These are phyloP conservation scores for Bathynomus jamesi DNA, from an alignment of 1,140 invertebrate genomes.

Conservation along the genomic window DNA sequence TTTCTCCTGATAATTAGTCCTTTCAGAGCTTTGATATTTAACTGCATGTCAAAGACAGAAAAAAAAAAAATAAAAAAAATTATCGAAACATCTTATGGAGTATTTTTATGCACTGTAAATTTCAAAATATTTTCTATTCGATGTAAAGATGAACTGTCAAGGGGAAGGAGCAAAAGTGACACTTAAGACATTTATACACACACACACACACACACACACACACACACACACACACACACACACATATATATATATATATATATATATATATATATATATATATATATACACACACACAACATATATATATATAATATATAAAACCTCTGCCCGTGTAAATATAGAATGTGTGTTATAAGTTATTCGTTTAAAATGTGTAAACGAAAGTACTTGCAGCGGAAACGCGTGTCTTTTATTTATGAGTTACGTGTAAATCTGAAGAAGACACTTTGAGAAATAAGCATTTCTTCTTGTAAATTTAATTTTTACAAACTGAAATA, in stretches of 20 bases:
- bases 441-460: too few species aligned
- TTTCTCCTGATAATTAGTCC: neutral
- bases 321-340: neutral
- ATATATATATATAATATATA: neutral
- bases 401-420: too few species aligned
- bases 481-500: too few species aligned
- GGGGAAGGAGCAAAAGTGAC: too few species aligned
- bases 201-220: neutral
- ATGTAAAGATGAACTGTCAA: too few species aligned
- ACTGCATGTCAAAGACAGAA: neutral
- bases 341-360: too few species aligned
- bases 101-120: too few species aligned
- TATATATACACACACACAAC: neutral
- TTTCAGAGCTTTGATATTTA: neutral
- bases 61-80: neutral
- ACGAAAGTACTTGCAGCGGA: too few species aligned
- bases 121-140: too few species aligned
- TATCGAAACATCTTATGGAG: neutral
- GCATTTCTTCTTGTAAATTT: too few species aligned
- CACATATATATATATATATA: neutral
- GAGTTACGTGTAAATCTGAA: too few species aligned
- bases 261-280: conserved; percentile 3
- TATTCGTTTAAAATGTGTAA: too few species aligned
- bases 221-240: neutral
- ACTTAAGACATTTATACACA: neutral